phyloP scores from a whole-genome alignment of 2,888 invertebrate genomes.

The Megalurothrips usitatus region DNA sequence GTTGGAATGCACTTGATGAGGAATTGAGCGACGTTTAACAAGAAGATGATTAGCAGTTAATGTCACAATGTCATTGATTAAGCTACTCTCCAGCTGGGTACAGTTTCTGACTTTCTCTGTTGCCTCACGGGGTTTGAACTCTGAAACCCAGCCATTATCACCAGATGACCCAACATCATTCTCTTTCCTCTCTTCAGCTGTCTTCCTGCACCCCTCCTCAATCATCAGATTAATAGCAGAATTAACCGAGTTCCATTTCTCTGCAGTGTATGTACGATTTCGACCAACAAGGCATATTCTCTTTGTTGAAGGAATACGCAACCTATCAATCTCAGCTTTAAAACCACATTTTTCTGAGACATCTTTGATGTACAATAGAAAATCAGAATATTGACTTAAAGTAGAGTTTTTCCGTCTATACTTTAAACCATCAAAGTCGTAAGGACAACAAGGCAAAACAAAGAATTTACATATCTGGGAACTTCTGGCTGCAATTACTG shows the following conservation, averaged over 20 bases:
- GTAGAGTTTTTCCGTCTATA: conserved; percentile 67
- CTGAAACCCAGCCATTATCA: conserved; percentile 46
- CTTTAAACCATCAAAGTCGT: conserved; percentile 81
- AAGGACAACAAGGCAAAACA: conserved; percentile 91
- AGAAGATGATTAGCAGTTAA: conserved; percentile 60
- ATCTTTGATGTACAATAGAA: conserved; percentile 59
- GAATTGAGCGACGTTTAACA: conserved; percentile 40
- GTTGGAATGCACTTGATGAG: conserved; percentile 34
- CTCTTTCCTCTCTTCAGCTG: background rate
- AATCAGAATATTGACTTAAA: conserved; percentile 73
- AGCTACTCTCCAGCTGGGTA: conserved; percentile 65
- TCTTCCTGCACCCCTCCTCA: conserved; percentile 27
- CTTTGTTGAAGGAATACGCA: conserved; percentile 96
- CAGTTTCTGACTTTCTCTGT: conserved; percentile 78
- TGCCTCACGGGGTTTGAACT: conserved; percentile 62
- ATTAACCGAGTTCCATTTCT: conserved; percentile 48
- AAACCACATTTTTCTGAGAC: conserved; percentile 70
- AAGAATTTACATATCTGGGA: conserved; percentile 75
- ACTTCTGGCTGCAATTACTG: conserved; percentile 79
- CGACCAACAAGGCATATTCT: conserved; percentile 71
- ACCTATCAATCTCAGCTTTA: conserved; percentile 65
- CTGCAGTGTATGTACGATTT: conserved; percentile 48
- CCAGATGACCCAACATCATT: background rate
- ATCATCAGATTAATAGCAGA: conserved; percentile 13
- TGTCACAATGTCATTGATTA: conserved; percentile 60